A percentile compares a stretch with the other conserved stretches of the same genome.
Conservation (phyloP, 2,113 vertebrate genomes). For the Entosphenus tridentatus region DNA sequence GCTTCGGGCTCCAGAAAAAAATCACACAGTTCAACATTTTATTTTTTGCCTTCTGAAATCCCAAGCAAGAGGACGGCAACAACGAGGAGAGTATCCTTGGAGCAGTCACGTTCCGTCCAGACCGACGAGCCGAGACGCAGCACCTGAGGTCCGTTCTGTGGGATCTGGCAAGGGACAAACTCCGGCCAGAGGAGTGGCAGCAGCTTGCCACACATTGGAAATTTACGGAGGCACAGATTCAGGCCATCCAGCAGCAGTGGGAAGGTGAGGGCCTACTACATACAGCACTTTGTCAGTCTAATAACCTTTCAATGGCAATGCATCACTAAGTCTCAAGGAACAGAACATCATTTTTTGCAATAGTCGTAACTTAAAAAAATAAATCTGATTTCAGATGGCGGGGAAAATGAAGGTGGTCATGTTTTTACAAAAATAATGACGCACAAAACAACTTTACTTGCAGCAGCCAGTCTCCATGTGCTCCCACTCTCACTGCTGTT, state of each 20-base stretch:
- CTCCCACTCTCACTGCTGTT: too few species aligned
- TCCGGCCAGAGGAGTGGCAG: slow-evolving; percentile 50
- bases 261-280: slow-evolving; percentile 25
- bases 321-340: too few species aligned
- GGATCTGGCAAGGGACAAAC: slow-evolving; percentile 41
- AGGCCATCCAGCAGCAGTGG: slow-evolving; percentile 63
- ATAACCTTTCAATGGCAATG: too few species aligned
- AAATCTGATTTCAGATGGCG: too few species aligned
- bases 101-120: slow-evolving; percentile 41
- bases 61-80: slow-evolving; percentile 14
- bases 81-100: too few species aligned
- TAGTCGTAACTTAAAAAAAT: too few species aligned
- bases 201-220: slow-evolving; percentile 45
- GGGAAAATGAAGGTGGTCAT: too few species aligned
- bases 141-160: slow-evolving; percentile 48
- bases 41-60: slow-evolving; percentile 15
- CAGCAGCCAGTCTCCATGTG: too few species aligned
- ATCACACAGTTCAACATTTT: background rate
- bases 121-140: slow-evolving; percentile 39
- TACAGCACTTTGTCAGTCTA: too few species aligned
- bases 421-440: too few species aligned
- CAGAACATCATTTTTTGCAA: too few species aligned
- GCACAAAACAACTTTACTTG: too few species aligned
- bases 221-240: slow-evolving; percentile 45
- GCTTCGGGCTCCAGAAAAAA: background rate